These are phyloP conservation scores for Vireo griseus DNA, from an alignment of 2,797 vertebrate species.

Conservation along the genomic window DNA sequence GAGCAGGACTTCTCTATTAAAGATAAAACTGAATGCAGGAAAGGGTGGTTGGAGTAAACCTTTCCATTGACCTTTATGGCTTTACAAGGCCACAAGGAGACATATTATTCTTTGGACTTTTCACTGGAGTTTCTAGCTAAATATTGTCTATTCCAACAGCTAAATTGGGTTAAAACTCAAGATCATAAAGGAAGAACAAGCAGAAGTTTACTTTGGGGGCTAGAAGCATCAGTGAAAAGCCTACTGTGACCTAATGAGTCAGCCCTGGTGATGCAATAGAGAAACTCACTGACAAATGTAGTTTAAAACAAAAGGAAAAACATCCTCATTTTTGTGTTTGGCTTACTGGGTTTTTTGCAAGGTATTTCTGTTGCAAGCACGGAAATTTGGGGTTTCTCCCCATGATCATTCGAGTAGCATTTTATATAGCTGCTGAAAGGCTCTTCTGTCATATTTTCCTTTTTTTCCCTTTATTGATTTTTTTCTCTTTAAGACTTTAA, in stretches of 20 bases:
- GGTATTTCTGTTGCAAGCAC: neutral
- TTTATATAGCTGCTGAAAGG: constrained; percentile 54
- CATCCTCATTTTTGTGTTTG: neutral
- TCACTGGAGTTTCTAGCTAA: neutral
- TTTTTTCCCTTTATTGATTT: constrained; percentile 71
- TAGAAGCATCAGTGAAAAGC: neutral
- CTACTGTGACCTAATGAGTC: neutral
- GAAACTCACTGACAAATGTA: neutral
- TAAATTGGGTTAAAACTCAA: neutral
- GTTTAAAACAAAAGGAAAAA: neutral
- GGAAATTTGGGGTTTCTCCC: constrained; percentile 45
- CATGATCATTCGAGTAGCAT: neutral
- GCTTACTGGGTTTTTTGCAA: neutral
- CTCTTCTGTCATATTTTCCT: constrained; percentile 50
- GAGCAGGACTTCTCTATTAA: constrained; percentile 41
- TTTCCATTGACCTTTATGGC: constrained; percentile 47
- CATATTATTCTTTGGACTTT: neutral
- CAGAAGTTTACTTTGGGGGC: neutral
- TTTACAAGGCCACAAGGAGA: neutral
- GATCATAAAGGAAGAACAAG: neutral
- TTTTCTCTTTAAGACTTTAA: constrained; percentile 76
- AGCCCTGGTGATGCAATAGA: neutral
- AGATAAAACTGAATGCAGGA: constrained; percentile 28
- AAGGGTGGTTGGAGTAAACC: constrained; percentile 20
- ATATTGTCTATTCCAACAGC: neutral